Evolutionary conservation across 2,797 vertebrate species (phyloP), one percentile per base, ranked within the genome.

Genomic region (Antrozous pallidus): DNA sequence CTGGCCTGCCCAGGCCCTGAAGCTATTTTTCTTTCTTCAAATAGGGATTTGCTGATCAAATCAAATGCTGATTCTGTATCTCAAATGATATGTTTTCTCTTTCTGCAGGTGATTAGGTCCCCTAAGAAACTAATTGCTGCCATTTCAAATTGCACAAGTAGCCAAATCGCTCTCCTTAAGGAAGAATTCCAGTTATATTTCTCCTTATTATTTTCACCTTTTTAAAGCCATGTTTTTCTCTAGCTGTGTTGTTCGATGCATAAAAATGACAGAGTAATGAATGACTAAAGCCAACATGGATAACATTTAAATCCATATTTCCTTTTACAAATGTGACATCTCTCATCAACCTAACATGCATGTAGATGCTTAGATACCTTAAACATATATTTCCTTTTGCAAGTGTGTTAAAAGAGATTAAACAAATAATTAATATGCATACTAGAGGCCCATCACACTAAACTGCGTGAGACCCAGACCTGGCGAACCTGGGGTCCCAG

Each of bases 11-110:
- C 95, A 94, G 83, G 90, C 96, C 97, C 97, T 97, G 93, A 94
- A 97, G 98, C 95, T 97, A 97, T 98, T 98, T 97, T 97, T 96
- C 88, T 97, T 97, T 88, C 83, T 97, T 96, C 92, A 96, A 96
- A 97, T 85, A 95, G n/a, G 84, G 96, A 97, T 97, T 93, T 86
- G 58, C 75, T 95, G 87, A 96, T 95, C 88, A 95, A 94, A 96
- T 97, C 94, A 90, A 97, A 96, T 97, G 94, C 94, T 96, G 96
- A 84, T 96, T 95, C 96, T 97, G 40, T 97, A 96, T 97, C 92
- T 94, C 88, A 96, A 96, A 93, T 97, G 63, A 84, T 94, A 91
- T 63, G 67, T 79, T 90, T 96, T 94, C 85, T 90, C 42, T 91
- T 87, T 87, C 56, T 81, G 89, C 90, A 90, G 97, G 93, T 97